A percentile compares a stretch with the other conserved stretches of the same genome.
Evolutionary conservation across 2,113 vertebrate genomes (phyloP).

Genomic region (Antechinus stuartii): DNA sequence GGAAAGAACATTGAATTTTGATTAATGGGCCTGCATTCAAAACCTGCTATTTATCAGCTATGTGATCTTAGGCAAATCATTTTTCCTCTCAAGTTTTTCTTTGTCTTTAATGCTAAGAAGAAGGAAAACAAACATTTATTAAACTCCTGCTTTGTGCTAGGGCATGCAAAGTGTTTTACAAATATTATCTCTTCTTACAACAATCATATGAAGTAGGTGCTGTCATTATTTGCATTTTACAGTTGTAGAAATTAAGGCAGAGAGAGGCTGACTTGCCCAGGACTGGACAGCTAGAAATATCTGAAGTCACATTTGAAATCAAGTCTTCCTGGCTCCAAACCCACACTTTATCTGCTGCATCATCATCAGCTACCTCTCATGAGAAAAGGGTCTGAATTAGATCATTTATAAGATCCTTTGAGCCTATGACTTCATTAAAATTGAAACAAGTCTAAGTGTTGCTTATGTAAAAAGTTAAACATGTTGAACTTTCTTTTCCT

Average conservation of each 20-base stretch:
- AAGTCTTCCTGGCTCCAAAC: neutral
- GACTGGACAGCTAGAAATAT: neutral
- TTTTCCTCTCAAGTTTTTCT: neutral
- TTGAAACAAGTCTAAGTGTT: constrained; percentile 68
- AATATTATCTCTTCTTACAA: neutral
- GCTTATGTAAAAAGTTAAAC: constrained; percentile 34
- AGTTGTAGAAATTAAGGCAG: neutral
- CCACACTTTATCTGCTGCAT: neutral
- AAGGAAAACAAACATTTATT: neutral
- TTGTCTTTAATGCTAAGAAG: neutral
- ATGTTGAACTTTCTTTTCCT: neutral
- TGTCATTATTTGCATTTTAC: neutral
- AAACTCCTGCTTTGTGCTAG: neutral
- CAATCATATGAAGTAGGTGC: neutral
- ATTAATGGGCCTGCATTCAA: neutral
- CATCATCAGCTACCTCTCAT: neutral
- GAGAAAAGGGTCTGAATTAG: neutral
- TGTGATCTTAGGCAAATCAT: neutral
- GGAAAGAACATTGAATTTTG: neutral
- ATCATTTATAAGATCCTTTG: neutral
- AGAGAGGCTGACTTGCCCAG: neutral
- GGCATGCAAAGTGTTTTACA: neutral
- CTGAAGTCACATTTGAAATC: neutral
- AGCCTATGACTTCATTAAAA: constrained; percentile 71
- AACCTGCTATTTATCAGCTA: neutral